These are phyloP conservation scores for Parotia lawesii DNA, from an alignment of 2,113 vertebrate genomes.

Conservation along the genomic window DNA sequence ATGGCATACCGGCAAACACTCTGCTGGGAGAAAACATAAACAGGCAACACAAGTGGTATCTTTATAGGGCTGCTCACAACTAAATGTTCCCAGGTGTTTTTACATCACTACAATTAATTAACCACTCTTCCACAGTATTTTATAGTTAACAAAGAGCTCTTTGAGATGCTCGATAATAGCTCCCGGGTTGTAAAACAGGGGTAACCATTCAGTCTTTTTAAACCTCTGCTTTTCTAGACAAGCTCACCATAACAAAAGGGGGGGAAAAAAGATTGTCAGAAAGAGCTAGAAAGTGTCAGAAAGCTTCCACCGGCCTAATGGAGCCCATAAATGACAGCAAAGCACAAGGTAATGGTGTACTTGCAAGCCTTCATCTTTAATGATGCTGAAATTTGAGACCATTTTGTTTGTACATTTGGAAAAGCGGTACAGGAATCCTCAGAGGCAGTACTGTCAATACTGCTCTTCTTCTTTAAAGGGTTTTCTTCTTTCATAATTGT, in stretches of 20 bases:
- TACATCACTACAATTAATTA: background rate
- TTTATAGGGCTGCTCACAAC: background rate
- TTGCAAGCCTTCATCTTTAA: background rate
- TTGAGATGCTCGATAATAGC: background rate
- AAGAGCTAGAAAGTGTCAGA: background rate
- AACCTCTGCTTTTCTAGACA: background rate
- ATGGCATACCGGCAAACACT: background rate
- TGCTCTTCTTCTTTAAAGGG: background rate
- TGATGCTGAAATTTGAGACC: background rate
- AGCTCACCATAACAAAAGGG: background rate
- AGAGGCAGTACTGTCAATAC: background rate
- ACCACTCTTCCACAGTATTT: background rate
- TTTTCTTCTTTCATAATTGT: background rate
- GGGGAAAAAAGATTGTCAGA: background rate
- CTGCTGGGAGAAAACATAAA: background rate
- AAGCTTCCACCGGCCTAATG: conserved; percentile 5
- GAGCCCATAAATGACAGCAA: background rate
- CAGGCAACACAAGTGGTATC: background rate
- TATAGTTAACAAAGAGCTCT: background rate
- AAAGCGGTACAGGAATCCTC: background rate
- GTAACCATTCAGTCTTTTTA: background rate
- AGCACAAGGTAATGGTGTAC: background rate
- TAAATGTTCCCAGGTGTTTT: background rate
- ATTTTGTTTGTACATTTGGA: background rate
- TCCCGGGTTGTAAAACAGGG: background rate